These are phyloP conservation scores for Cavia porcellus DNA, from an alignment of 2,113 vertebrate genomes.

Conservation along the genomic window DNA sequence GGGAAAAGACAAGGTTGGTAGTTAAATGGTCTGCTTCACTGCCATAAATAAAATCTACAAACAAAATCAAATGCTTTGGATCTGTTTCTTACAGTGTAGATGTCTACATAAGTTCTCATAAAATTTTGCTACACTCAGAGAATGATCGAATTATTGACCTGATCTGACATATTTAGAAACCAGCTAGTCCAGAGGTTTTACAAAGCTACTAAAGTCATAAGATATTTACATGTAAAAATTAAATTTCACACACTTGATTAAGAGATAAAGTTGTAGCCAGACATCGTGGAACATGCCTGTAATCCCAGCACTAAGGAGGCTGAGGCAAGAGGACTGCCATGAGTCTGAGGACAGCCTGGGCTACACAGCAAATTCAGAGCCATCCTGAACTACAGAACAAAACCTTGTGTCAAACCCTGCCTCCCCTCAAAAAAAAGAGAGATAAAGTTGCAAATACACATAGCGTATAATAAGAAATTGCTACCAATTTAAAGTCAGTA, in stretches of 20 bases:
- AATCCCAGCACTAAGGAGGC: neutral
- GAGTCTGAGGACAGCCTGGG: neutral
- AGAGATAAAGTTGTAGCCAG: conserved; percentile 28
- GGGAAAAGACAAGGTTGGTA: neutral
- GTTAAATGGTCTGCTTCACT: neutral
- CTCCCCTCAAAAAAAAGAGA: neutral
- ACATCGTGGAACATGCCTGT: neutral
- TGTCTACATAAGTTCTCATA: neutral
- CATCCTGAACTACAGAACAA: neutral
- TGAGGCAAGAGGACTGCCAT: neutral
- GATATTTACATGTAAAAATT: neutral
- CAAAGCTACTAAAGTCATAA: conserved; percentile 28
- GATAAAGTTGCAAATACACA: neutral
- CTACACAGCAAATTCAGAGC: neutral
- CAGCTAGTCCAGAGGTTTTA: neutral
- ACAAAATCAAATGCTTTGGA: neutral
- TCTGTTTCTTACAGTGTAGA: neutral
- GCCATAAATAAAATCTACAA: neutral
- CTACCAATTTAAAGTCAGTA: neutral
- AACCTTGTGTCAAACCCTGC: neutral
- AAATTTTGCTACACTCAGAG: neutral
- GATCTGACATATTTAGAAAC: conserved; percentile 39
- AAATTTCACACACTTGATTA: neutral
- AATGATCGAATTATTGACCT: conserved; percentile 40
- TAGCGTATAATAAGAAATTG: conserved; percentile 10